These are phyloP conservation scores for Brachyrhaphis roseni DNA, from an alignment of 2,797 vertebrate species.

Conservation along the genomic window DNA sequence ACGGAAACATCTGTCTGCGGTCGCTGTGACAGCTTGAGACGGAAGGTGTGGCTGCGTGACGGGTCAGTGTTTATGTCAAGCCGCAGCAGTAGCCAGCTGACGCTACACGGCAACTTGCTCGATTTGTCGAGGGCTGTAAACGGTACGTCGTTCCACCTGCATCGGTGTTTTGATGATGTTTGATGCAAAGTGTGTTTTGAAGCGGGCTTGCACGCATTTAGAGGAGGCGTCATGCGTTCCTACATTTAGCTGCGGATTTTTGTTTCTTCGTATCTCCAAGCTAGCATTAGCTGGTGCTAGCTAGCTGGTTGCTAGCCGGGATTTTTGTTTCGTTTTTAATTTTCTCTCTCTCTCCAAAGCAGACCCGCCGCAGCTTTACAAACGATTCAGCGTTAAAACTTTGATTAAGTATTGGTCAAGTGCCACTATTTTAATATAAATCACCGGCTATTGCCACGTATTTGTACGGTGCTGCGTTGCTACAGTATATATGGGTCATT, in stretches of 20 bases:
- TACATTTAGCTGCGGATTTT: conserved; percentile 7
- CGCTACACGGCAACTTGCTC: conserved; percentile 17
- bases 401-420: not conserved
- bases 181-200: fast-evolving
- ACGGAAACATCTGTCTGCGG: not conserved
- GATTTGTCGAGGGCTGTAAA: conserved; percentile 48
- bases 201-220: not conserved
- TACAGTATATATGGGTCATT: not conserved
- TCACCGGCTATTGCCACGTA: not conserved
- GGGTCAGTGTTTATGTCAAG: conserved; percentile 75
- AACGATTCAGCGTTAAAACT: not conserved
- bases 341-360: not conserved
- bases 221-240: conserved; percentile 36
- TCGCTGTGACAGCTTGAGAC: not conserved
- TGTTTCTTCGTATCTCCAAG: conserved; percentile 18
- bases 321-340: not conserved
- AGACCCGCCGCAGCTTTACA: not conserved
- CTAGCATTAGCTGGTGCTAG: conserved; percentile 52
- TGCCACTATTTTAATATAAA: not conserved
- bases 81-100: conserved; percentile 23
- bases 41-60: conserved; percentile 67
- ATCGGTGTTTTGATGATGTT: not conserved
- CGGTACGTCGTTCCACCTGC: conserved; percentile 53
- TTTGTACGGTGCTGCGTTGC: not conserved
- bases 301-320: conserved; percentile 25